Evolutionary conservation across 2,797 vertebrate species (phyloP).

Genomic region (Diceros bicornis): DNA sequence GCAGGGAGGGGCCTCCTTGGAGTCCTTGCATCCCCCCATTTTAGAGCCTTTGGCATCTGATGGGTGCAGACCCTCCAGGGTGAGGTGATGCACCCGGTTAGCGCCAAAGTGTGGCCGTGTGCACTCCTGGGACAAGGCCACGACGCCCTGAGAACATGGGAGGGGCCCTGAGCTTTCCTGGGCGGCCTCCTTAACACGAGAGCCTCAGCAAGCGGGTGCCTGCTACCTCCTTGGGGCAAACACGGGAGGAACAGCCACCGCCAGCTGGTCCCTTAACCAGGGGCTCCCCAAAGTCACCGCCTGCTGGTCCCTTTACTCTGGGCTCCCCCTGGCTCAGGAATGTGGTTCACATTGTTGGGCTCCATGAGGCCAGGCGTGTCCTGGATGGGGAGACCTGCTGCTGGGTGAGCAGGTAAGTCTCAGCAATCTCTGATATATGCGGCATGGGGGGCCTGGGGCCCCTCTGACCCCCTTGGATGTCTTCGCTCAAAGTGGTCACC

Average conservation of each 20-base stretch:
- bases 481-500: background rate
- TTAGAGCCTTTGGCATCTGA: background rate
- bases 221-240: background rate
- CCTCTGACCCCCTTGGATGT: background rate
- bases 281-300: no score
- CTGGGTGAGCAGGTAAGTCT: background rate
- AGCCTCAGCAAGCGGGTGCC: background rate
- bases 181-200: background rate
- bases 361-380: background rate
- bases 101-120: no score
- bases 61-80: background rate
- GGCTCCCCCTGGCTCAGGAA: background rate
- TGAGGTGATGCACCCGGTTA: background rate
- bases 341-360: background rate
- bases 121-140: background rate
- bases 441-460: background rate
- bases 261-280: background rate
- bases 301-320: background rate
- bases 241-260: no score
- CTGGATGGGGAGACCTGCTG: background rate
- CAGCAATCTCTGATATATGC: background rate
- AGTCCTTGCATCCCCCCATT: background rate
- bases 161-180: background rate
- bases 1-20: background rate
- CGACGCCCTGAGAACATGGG: rapidly evolving